These are phyloP conservation scores for Didymodactylos carnosus DNA, from an alignment of 2,888 invertebrate genomes.

Conservation along the genomic window DNA sequence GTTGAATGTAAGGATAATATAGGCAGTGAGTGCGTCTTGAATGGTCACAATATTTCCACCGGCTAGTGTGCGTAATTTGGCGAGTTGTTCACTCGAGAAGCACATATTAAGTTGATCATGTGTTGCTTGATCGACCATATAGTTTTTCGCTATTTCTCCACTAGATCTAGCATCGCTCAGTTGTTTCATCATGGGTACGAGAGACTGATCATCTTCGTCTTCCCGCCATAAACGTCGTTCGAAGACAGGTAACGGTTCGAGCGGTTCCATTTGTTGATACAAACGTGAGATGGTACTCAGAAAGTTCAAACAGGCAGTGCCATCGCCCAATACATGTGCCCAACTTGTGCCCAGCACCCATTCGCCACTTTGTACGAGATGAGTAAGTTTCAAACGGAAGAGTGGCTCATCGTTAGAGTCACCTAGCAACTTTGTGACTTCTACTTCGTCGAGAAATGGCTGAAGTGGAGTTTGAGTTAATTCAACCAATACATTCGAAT, in stretches of 20 bases:
- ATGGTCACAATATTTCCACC: neutral
- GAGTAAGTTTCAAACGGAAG: neutral
- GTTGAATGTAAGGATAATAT: neutral
- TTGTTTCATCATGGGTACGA: neutral
- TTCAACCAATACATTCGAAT: neutral
- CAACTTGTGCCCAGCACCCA: neutral
- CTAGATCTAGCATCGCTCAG: neutral
- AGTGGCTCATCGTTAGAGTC: neutral
- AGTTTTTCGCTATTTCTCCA: neutral
- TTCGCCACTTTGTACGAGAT: neutral
- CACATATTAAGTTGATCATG: neutral
- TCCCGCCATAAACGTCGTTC: neutral
- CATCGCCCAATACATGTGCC: neutral
- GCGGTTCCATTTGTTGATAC: neutral
- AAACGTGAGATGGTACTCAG: neutral
- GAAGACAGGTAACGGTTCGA: neutral
- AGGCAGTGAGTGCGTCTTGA: neutral
- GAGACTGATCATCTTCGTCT: neutral
- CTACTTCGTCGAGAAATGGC: neutral
- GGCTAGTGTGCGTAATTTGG: neutral
- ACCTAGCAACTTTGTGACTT: neutral
- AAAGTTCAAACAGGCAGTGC: neutral
- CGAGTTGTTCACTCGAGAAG: neutral
- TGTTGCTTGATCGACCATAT: neutral
- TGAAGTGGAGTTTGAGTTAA: neutral